Evolutionary conservation across 2,888 invertebrate species (phyloP).

Genomic region (Entomobrya multifasciata): DNA sequence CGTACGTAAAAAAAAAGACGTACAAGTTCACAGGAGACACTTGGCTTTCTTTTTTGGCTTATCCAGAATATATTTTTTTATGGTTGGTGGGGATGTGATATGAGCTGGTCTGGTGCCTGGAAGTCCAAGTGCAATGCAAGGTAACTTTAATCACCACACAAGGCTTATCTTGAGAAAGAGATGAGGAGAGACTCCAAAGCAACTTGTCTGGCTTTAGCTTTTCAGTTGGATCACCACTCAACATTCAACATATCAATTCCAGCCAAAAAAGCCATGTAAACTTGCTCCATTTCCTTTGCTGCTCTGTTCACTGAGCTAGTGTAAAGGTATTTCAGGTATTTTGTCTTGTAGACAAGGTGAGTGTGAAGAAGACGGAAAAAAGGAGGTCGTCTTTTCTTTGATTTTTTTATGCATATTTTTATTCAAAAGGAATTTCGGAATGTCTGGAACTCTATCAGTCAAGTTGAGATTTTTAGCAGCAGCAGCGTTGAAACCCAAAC

Average conservation of each 20-base stretch:
- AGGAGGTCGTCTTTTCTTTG: neutral
- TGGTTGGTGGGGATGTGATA: conserved; percentile 52
- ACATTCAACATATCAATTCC: neutral
- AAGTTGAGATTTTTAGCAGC: neutral
- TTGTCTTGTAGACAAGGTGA: conserved; percentile 18
- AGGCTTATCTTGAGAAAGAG: conserved; percentile 69
- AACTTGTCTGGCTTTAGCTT: conserved; percentile 47
- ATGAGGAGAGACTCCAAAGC: neutral
- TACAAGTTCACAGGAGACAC: neutral
- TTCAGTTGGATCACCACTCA: neutral
- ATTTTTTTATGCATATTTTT: too few relatives aligned
- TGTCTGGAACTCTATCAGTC: conserved; percentile 43
- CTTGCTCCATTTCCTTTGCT: conserved; percentile 55
- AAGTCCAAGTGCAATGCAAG: conserved; percentile 73
- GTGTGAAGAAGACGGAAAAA: conserved; percentile 1
- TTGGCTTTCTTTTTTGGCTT: conserved; percentile 18
- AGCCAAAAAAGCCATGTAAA: neutral
- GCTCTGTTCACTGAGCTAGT: neutral
- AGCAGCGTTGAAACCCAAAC: neutral
- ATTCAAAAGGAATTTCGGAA: conserved; percentile 45
- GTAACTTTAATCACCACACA: conserved; percentile 74
- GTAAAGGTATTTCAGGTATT: neutral
- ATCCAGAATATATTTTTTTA: conserved; percentile 37
- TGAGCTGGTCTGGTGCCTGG: conserved; percentile 68
- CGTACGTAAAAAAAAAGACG: neutral